Evolutionary conservation across 2,113 vertebrate species (phyloP).

Genomic region (Urocynchramus pylzowi): DNA sequence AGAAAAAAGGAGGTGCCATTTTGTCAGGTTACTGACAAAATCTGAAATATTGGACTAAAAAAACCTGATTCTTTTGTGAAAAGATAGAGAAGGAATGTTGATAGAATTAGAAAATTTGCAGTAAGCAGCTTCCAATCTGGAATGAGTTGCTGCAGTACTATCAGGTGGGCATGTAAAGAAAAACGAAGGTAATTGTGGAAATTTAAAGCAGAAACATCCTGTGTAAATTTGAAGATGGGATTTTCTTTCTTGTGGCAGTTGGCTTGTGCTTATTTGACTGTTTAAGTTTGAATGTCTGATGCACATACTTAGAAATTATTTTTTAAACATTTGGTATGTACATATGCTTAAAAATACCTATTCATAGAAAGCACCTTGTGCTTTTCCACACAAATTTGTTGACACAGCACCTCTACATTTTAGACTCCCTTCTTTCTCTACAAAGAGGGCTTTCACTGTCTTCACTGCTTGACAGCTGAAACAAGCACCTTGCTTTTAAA

Average conservation of each 20-base stretch:
- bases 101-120: background rate
- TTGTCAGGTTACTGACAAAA: background rate
- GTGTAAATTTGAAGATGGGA: background rate
- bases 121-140: background rate
- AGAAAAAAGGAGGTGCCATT: slow-evolving; percentile 2
- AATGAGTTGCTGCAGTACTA: background rate
- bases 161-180: background rate
- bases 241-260: background rate
- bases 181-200: background rate
- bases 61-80: background rate
- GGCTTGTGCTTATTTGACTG: background rate
- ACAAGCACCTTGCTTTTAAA: background rate
- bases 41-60: background rate
- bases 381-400: background rate
- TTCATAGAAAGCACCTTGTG: background rate
- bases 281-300: background rate
- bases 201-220: background rate
- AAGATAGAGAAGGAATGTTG: background rate
- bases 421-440: background rate
- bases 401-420: background rate
- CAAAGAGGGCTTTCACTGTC: background rate
- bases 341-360: background rate
- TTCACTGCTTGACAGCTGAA: background rate
- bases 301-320: background rate
- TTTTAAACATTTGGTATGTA: background rate